These are phyloP conservation scores for Melanotaenia boesemani DNA, from an alignment of 2,797 vertebrate genomes.

Conservation along the genomic window DNA sequence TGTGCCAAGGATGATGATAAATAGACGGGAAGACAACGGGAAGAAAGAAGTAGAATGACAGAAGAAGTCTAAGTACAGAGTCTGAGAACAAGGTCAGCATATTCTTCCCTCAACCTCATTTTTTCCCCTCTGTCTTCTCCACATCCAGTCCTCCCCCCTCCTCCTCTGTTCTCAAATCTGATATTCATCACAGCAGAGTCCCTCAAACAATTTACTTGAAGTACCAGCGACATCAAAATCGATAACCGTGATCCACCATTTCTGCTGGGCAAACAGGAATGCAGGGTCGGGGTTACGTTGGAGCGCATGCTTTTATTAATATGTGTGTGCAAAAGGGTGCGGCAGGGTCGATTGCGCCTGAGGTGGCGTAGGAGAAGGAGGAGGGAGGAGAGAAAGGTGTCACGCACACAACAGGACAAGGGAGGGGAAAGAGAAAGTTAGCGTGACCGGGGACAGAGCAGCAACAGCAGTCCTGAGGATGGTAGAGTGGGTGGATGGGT, in stretches of 20 bases:
- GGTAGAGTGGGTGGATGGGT: conserved; percentile 58
- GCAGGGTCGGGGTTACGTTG: conserved; percentile 71
- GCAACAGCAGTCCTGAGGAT: conserved; percentile 44
- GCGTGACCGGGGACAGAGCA: conserved; percentile 54
- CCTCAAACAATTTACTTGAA: conserved; percentile 92
- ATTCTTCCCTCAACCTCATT: conserved; percentile 72
- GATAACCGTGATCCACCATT: conserved; percentile 87
- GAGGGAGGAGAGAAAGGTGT: conserved; percentile 43
- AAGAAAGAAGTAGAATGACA: conserved; percentile 53
- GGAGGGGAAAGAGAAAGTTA: conserved; percentile 37
- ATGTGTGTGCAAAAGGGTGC: conserved; percentile 72
- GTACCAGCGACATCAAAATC: conserved; percentile 88
- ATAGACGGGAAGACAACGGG: conserved; percentile 46
- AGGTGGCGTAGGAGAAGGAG: conserved; percentile 22
- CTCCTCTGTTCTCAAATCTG: conserved; percentile 82
- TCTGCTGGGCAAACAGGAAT: conserved; percentile 91
- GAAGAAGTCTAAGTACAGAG: conserved; percentile 50
- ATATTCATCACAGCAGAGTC: conserved; percentile 90
- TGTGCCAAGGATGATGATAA: conserved; percentile 37
- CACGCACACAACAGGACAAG: conserved; percentile 51
- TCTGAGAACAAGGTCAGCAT: conserved; percentile 85
- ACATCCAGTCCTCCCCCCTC: conserved; percentile 59
- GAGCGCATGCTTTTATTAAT: conserved; percentile 68
- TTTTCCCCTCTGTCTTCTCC: conserved; percentile 71
- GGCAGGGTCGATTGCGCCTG: conserved; percentile 66